phyloP scores from a whole-genome alignment of 2,797 vertebrate genomes.

The Hypotaenidia okinawae region DNA sequence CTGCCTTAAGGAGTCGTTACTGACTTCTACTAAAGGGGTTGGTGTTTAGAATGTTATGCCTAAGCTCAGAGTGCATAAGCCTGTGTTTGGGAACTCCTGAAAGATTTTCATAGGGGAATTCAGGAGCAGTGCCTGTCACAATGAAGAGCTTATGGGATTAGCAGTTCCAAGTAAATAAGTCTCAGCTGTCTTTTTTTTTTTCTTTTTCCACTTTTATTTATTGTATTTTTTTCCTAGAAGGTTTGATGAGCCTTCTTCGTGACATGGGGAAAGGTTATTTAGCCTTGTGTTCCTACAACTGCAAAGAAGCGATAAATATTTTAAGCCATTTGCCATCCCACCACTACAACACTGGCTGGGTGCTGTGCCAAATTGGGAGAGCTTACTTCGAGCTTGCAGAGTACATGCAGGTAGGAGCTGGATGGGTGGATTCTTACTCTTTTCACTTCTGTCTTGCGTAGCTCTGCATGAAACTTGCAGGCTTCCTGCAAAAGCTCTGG shows the following conservation, averaged over 20 bases:
- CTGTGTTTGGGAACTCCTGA: not conserved
- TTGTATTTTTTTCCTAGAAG: conserved; percentile 83
- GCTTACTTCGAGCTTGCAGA: conserved; percentile 98
- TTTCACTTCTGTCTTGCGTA: not conserved
- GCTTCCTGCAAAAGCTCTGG: rapidly evolving
- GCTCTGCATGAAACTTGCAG: not conserved
- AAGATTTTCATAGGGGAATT: not conserved
- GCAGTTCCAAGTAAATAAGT: not conserved
- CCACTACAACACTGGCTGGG: conserved; percentile 98
- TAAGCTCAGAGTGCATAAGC: not conserved
- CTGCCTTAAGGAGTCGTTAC: not conserved
- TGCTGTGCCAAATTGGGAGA: conserved; percentile 92
- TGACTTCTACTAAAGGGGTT: not conserved
- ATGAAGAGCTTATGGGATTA: not conserved
- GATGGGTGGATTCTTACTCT: not conserved
- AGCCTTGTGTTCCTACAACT: conserved; percentile 95
- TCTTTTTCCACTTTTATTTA: conserved; percentile 49
- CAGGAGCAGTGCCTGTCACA: not conserved
- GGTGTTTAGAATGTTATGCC: not conserved
- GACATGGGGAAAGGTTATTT: conserved; percentile 95
- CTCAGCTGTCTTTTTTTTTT: not conserved
- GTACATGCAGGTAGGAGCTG: conserved; percentile 90
- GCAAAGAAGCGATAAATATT: conserved; percentile 93
- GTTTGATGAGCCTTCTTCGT: conserved; percentile 90
- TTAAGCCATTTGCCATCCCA: conserved; percentile 94